Conservation (phyloP, 1,140 invertebrate species). For the Pomacea maculata region DNA sequence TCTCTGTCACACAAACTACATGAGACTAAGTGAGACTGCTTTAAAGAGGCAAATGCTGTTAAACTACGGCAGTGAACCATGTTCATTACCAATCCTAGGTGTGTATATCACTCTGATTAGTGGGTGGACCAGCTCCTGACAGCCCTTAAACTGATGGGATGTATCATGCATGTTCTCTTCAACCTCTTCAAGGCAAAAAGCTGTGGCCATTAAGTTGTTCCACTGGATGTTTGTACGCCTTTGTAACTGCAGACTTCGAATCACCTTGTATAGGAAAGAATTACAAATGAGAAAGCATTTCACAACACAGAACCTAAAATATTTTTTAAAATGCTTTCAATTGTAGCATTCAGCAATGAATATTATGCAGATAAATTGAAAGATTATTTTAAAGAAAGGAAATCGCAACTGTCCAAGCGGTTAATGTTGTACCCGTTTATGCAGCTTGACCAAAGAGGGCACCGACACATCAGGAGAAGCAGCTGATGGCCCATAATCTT, state of each 20-base stretch:
- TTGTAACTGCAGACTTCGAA: slow-evolving; percentile 35
- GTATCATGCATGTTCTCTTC: slow-evolving; percentile 80
- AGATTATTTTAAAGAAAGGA: too few relatives aligned
- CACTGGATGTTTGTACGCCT: slow-evolving; percentile 88
- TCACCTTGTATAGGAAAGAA: slow-evolving; percentile 34
- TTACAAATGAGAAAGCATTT: too few relatives aligned
- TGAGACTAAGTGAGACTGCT: too few relatives aligned
- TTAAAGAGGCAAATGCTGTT: too few relatives aligned
- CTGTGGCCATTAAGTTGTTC: slow-evolving; percentile 82
- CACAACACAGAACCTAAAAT: too few relatives aligned
- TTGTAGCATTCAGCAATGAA: too few relatives aligned
- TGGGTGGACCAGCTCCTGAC: slow-evolving; percentile 2
- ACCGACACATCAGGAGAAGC: slow-evolving; percentile 74
- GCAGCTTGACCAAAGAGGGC: slow-evolving; percentile 72
- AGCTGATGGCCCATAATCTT: slow-evolving; percentile 73
- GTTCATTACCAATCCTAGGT: slow-evolving; percentile 50
- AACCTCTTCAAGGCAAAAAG: slow-evolving; percentile 84
- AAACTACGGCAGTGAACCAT: too few relatives aligned
- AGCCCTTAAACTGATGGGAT: slow-evolving; percentile 25
- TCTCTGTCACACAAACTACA: too few relatives aligned
- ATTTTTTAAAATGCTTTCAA: too few relatives aligned
- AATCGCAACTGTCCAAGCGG: too few relatives aligned
- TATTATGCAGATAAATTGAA: too few relatives aligned
- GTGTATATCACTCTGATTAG: slow-evolving; percentile 45
- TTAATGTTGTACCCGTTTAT: slow-evolving; percentile 70